These are phyloP conservation scores for Aphelenchoides besseyi DNA, from an alignment of 1,140 invertebrate genomes.

Conservation along the genomic window DNA sequence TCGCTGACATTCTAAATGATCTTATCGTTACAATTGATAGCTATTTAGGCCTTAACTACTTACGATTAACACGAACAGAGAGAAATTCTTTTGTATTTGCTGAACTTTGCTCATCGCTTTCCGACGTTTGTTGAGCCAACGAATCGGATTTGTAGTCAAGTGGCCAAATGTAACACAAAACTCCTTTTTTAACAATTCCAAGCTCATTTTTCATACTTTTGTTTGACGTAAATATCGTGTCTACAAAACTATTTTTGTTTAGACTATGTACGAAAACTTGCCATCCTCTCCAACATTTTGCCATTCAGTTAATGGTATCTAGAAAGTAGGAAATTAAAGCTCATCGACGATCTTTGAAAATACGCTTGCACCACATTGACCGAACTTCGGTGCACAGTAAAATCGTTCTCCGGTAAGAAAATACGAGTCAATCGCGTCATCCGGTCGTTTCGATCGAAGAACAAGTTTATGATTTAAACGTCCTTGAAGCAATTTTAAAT, in stretches of 20 bases:
- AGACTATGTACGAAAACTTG: too few species aligned
- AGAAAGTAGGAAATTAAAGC: too few species aligned
- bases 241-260: conserved; percentile 22
- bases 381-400: conserved; percentile 27
- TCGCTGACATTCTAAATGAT: conserved; percentile 5
- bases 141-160: conserved; percentile 12
- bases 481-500: conserved; percentile 9
- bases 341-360: too few species aligned
- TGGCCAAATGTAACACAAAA: conserved; percentile 29
- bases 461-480: conserved; percentile 27
- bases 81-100: too few species aligned
- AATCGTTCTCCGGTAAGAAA: conserved; percentile 21
- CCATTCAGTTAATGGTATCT: conserved; percentile 23
- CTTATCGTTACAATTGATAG: too few species aligned
- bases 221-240: conserved; percentile 22
- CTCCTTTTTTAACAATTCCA: conserved; percentile 5
- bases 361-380: conserved; percentile 25
- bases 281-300: conserved; percentile 14
- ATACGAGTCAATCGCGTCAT: conserved; percentile 21
- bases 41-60: too few species aligned
- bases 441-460: conserved; percentile 11
- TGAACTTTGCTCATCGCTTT: not conserved
- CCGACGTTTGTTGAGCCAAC: conserved; percentile 10
- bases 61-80: too few species aligned
- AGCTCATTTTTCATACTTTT: not conserved